Percentiles rank a stretch among this genome's conserved stretches.
Evolutionary conservation across 1,140 invertebrate genomes (phyloP).

Genomic region (Hirudo medicinalis): DNA sequence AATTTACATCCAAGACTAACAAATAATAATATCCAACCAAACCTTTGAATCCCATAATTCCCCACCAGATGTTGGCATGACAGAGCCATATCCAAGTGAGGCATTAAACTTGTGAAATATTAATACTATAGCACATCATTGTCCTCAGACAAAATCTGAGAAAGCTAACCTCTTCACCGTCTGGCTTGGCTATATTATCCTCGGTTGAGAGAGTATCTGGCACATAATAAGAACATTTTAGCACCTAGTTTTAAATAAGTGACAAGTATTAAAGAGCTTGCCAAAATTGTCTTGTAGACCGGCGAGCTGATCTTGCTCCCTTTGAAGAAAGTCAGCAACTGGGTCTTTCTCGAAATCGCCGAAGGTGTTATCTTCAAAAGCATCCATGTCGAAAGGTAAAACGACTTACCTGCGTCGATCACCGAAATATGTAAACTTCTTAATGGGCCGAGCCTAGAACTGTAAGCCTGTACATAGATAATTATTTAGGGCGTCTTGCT

Average conservation of each 20-base stretch:
- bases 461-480: too few relatives aligned
- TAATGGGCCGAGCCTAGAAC: conserved; percentile 7
- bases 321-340: conserved; percentile 17
- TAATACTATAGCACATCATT: not conserved
- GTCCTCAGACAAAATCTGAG: not conserved
- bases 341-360: conserved; percentile 13
- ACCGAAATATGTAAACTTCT: not conserved
- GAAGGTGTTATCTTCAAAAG: too few relatives aligned
- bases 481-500: too few relatives aligned
- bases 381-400: not conserved
- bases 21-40: not conserved
- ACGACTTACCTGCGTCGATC: not conserved
- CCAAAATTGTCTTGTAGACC: conserved; percentile 15
- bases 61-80: conserved; percentile 4
- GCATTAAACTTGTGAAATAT: conserved; percentile 7
- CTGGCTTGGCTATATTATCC: too few relatives aligned
- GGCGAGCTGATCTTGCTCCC: conserved; percentile 10
- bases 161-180: too few relatives aligned
- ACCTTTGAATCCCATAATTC: conserved; percentile 8
- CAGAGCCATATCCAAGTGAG: conserved; percentile 3
- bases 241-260: too few relatives aligned
- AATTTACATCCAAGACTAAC: too few relatives aligned
- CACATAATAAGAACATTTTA: too few relatives aligned
- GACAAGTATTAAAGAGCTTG: not conserved
- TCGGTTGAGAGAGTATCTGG: too few relatives aligned